These are phyloP conservation scores for Microtus ochrogaster DNA, from an alignment of 2,113 vertebrate species.

Conservation along the genomic window DNA sequence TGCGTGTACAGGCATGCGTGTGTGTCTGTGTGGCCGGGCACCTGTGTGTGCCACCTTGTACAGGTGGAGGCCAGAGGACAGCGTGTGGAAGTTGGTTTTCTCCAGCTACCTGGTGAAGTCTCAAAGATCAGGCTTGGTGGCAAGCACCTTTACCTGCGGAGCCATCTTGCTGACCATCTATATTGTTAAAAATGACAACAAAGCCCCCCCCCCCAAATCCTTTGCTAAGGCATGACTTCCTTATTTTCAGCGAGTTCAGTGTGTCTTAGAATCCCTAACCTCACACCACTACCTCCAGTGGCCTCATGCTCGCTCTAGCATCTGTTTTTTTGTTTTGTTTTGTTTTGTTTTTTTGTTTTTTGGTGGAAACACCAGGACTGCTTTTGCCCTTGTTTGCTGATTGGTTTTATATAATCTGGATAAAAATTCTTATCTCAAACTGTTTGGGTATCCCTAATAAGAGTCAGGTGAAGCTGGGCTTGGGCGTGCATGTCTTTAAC, in stretches of 20 bases:
- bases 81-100: neutral
- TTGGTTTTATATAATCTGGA: neutral
- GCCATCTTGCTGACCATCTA: too few species aligned
- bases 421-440: neutral
- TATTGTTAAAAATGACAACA: neutral
- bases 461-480: neutral
- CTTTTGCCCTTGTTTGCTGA: neutral
- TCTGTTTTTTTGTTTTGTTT: neutral
- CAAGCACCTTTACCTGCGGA: neutral
- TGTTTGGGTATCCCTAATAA: neutral
- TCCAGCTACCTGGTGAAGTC: too few species aligned
- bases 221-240: too few species aligned
- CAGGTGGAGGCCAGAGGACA: neutral
- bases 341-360: neutral
- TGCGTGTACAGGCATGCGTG: neutral
- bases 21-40: neutral
- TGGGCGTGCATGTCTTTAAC: neutral
- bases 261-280: neutral
- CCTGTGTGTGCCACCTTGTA: too few species aligned
- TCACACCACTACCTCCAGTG: neutral
- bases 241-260: neutral
- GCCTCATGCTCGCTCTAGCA: neutral
- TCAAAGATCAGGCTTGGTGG: neutral
- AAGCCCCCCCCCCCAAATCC: neutral
- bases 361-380: neutral